Base-by-base conservation (phyloP, 2,113 vertebrate species). In the Ptilorrhoa leucosticta region DNA sequence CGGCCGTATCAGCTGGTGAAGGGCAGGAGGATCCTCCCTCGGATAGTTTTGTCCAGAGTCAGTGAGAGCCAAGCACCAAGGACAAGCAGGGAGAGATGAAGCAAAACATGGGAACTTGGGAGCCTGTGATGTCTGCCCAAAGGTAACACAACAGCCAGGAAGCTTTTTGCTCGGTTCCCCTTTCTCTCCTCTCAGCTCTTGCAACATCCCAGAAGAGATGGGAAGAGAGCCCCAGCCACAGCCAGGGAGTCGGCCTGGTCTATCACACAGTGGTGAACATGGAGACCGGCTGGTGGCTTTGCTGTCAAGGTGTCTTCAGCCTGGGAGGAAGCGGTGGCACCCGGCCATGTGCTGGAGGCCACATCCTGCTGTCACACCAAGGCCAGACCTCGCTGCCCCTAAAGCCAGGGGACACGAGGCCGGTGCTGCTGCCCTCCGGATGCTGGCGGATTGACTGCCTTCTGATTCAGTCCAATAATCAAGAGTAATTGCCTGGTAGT, bases 11-110 rank as follows among this genome's bases (percentile, higher is more conserved):
- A 96, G 85, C 57, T 64, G 13, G n/a, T 0, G 23, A 89, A 88
- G 91, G 84, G 53, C 84, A 93, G 51, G 11, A 92, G 84, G 83
- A 94, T 90, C 89, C 95, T 97, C 96, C 94, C 71, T 42, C 26
- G 0, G 48, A 91, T 87, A 90, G 84, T 93, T 93, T 94, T 64
- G 75, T 87, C 89, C 57, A 4, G 89, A 93, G 78, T 30, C 1
- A 1, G 42, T 63, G 69, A 0, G 5, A 94, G 53, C 65, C 10
- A 6, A 87, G 68, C 11, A 1, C 85, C 89, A 96, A 94, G 94
- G 95, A 85, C 91, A 35, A 85, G 37, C 78, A 40, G 79, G 37
- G 91, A 95, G 87, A 89, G 73, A 66, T 10, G 39, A 94, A 89
- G 81, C 87, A 95, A 94, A 96, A 93, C 91, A 95, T 28, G n/a